Evolutionary conservation across 2,113 vertebrate species (phyloP).

Genomic region (Holacanthus passer): DNA sequence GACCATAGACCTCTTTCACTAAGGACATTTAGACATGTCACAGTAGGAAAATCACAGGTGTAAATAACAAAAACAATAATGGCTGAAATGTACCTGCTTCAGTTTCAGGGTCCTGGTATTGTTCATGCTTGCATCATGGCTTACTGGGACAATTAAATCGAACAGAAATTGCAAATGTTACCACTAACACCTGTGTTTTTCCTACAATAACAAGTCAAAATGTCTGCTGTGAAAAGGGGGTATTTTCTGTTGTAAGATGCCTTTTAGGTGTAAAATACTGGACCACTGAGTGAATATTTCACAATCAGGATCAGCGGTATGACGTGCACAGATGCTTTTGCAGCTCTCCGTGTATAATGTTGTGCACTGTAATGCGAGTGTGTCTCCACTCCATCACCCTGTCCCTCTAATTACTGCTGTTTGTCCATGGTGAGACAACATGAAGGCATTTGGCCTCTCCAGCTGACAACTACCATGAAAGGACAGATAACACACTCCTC

Average conservation of each 20-base stretch:
- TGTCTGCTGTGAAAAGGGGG: neutral
- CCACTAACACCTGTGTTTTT: neutral
- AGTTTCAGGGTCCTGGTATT: no score
- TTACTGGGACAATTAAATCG: no score
- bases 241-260: neutral
- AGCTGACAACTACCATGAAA: conserved; percentile 59
- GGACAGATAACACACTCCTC: conserved; percentile 62
- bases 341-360: conserved; percentile 29
- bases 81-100: no score
- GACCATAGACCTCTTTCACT: no score
- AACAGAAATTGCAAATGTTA: no score
- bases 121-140: no score
- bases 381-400: conserved; percentile 23
- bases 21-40: no score
- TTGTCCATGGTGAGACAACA: conserved; percentile 92
- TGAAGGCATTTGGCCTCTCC: conserved; percentile 75
- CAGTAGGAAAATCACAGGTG: neutral
- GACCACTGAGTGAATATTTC: neutral
- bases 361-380: conserved; percentile 12
- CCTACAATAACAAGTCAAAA: neutral
- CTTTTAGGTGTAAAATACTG: neutral
- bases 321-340: neutral
- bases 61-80: no score
- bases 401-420: conserved; percentile 88
- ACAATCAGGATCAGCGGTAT: neutral